Conservation (phyloP, 2,113 vertebrate species). For the Copsychus sechellarum region DNA sequence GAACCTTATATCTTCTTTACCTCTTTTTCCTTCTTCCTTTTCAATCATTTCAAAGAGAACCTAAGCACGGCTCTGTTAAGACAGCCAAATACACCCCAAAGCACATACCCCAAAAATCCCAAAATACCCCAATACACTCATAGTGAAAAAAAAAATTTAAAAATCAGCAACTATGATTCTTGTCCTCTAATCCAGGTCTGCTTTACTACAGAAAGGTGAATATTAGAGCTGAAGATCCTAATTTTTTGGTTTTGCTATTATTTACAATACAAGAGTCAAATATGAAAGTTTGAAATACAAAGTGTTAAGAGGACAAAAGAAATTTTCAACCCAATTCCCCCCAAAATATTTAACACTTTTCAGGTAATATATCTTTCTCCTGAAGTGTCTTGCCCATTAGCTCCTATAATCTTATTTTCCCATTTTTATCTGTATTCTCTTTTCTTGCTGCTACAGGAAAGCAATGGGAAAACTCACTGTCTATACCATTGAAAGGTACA, state of each 20-base stretch:
- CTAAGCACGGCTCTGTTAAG: not conserved
- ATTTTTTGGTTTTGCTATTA: not conserved
- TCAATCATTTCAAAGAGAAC: not conserved
- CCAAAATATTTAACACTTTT: not conserved
- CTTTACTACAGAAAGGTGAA: not conserved
- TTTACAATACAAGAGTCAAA: not conserved
- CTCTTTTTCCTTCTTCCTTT: not conserved
- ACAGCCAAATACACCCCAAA: not conserved
- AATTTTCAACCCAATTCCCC: not conserved
- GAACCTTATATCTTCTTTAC: not conserved
- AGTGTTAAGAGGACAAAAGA: not conserved
- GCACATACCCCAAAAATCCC: not conserved
- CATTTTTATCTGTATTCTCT: not conserved
- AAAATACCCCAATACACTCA: not conserved
- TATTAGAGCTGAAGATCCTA: not conserved
- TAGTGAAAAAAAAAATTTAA: not conserved
- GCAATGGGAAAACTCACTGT: not conserved
- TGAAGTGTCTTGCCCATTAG: not conserved
- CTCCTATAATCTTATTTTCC: not conserved
- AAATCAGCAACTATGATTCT: not conserved
- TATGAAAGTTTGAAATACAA: not conserved
- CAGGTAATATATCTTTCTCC: not conserved
- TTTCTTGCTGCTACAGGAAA: not conserved
- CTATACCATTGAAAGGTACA: not conserved
- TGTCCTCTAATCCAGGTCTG: not conserved